Conservation (phyloP, 2,888 invertebrate species). For the Petrophora chlorosata region DNA sequence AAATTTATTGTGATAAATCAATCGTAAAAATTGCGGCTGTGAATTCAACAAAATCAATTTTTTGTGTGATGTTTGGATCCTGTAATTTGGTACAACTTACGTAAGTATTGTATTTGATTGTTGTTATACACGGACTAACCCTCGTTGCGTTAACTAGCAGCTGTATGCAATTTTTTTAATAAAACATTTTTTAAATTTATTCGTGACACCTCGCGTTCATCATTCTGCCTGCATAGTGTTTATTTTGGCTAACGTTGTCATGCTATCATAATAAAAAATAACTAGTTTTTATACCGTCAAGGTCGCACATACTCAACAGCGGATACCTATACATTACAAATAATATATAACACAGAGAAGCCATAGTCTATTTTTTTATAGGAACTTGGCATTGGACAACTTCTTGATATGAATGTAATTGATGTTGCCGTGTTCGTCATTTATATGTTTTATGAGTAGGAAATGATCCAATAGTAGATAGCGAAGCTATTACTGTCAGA, state of each 20-base stretch:
- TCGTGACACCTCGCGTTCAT: constrained; percentile 14
- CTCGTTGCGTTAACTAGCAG: constrained; percentile 17
- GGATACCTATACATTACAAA: constrained; percentile 25
- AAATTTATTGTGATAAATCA: constrained; percentile 36
- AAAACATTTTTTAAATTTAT: background rate
- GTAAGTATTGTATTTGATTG: constrained; percentile 71
- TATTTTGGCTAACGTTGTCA: constrained; percentile 35
- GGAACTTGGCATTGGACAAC: constrained; percentile 51
- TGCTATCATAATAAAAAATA: constrained; percentile 27
- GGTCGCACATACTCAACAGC: constrained; percentile 23
- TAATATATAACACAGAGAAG: constrained; percentile 45
- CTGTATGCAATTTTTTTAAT: constrained; percentile 1
- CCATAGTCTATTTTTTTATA: constrained; percentile 51
- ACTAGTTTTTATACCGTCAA: constrained; percentile 35
- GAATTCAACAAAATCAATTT: constrained; percentile 61
- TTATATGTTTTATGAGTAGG: constrained; percentile 22
- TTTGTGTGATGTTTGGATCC: constrained; percentile 70
- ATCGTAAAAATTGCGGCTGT: constrained; percentile 34
- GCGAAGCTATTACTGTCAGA: constrained; percentile 7
- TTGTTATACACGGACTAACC: constrained; percentile 55
- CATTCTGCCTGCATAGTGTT: constrained; percentile 23
- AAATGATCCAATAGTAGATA: constrained; percentile 10
- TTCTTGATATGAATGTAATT: constrained; percentile 45
- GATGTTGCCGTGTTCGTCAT: constrained; percentile 24
- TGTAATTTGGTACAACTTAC: constrained; percentile 74